Base-by-base conservation (phyloP, 2,888 invertebrate species). In the Agonopterix arenella region DNA sequence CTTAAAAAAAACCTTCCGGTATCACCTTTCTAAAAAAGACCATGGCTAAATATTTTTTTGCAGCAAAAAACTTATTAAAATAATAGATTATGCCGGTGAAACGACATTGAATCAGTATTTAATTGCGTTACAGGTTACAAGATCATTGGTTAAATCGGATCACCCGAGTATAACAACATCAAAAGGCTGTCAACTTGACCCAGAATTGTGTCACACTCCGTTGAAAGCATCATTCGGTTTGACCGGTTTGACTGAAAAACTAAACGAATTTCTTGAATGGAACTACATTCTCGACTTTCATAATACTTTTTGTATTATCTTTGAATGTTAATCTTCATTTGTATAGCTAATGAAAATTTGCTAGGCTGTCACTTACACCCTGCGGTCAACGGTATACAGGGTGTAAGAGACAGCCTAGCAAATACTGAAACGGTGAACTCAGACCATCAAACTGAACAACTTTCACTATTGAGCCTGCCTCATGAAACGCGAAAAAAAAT, bases 111-210 rank as follows among this genome's bases (percentile, higher is more conserved):
- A 37, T 45, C 28, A 28, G 5, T 28, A 28, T 28, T 28, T 44
- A 48, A 47, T 56, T 57, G 56, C 43, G 51, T 55, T 59, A 59
- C 52, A 58, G 54, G 51, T 58, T 55, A 51, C 55, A 54, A 59
- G 62, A 56, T 85, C 81, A 83, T 76, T 80, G 80, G 72, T 75
- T 77, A 80, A 80, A 76, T 62, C 69, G 66, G 73, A 58, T 61
- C 73, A 70, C 61, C 77, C 68, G 71, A 76, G 81, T 83, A 73
- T 81, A 66, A 76, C 79, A 63, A 62, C 61, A 68, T 58, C 81
- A 83, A 84, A 83, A 82, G 80, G 73, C 79, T 82, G 66, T 81
- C 77, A 81, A 81, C 83, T 84, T 84, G 84, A 79, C 86, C 84
- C 59, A 84, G 61, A 67, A 81, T 52, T 50, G 57, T 68, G 76